These are phyloP conservation scores for Rhinichthys osculus DNA, from an alignment of 2,797 vertebrate species.

Conservation along the genomic window DNA sequence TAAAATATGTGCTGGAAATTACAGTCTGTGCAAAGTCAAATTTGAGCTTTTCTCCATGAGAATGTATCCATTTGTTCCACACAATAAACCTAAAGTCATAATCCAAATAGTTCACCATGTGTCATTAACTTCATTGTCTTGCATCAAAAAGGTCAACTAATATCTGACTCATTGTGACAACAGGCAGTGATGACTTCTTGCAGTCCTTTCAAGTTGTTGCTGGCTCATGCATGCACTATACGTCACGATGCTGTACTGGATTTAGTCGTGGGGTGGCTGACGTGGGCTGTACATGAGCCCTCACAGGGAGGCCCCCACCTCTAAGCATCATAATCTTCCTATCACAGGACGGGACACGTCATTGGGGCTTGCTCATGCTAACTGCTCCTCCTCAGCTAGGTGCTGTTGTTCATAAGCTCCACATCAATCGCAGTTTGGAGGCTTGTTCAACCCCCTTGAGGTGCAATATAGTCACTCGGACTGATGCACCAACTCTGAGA, in stretches of 20 bases:
- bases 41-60: neutral
- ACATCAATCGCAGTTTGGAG: slow-evolving; percentile 8
- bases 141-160: slow-evolving; percentile 9
- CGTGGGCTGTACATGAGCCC: slow-evolving; percentile 7
- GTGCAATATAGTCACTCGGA: slow-evolving; percentile 50
- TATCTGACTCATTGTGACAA: slow-evolving; percentile 32
- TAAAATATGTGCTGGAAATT: neutral
- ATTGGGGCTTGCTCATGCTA: slow-evolving; percentile 48
- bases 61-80: neutral
- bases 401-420: slow-evolving; percentile 24
- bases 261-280: slow-evolving; percentile 44
- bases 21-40: neutral
- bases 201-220: slow-evolving; percentile 21
- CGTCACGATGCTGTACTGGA: slow-evolving; percentile 35
- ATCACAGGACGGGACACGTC: slow-evolving; percentile 30
- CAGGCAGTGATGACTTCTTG: slow-evolving; percentile 22
- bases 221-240: slow-evolving; percentile 26
- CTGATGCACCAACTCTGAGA: slow-evolving; percentile 19
- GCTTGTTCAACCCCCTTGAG: slow-evolving; percentile 49
- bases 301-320: slow-evolving; percentile 14
- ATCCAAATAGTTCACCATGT: neutral
- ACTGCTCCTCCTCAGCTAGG: slow-evolving; percentile 23
- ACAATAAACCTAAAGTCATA: neutral
- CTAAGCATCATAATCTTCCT: neutral
- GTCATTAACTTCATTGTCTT: neutral